Percentiles rank a stretch among this genome's conserved stretches.
These are phyloP conservation scores for Watsonalla cultraria DNA, from an alignment of 2,888 invertebrate genomes.

Conservation along the genomic window DNA sequence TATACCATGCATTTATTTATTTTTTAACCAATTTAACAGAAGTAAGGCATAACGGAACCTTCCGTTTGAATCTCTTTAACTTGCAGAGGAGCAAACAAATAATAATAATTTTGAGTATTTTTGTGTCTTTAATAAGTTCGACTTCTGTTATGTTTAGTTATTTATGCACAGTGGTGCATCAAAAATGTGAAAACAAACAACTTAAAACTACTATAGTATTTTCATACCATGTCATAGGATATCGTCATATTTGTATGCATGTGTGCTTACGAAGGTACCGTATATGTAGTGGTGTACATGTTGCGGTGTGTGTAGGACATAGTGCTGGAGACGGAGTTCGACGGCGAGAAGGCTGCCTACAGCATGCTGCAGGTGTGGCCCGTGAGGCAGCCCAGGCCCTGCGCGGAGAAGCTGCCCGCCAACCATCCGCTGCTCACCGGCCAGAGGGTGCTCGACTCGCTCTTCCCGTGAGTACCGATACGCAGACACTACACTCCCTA, in stretches of 20 bases:
- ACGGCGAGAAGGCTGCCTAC: conserved; percentile 94
- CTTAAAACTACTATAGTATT: too few relatives aligned
- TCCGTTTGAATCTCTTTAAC: too few relatives aligned
- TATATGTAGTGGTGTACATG: conserved; percentile 33
- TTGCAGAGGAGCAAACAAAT: too few relatives aligned
- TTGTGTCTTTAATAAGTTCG: too few relatives aligned
- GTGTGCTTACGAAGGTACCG: not conserved
- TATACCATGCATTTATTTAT: not conserved
- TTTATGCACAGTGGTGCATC: too few relatives aligned
- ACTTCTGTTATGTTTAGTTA: too few relatives aligned
- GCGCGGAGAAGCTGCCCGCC: conserved; percentile 98
- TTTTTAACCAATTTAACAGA: too few relatives aligned
- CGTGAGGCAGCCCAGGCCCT: conserved; percentile 97
- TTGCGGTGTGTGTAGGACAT: conserved; percentile 93
- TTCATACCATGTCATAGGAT: too few relatives aligned
- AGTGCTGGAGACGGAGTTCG: conserved; percentile 99
- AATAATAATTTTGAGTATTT: too few relatives aligned
- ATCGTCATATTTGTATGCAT: not conserved
- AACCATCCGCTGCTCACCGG: conserved; percentile 99
- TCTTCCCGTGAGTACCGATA: conserved; percentile 91
- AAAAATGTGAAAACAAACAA: too few relatives aligned
- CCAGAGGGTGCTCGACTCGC: conserved; percentile 97
- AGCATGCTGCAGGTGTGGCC: conserved; percentile 99
- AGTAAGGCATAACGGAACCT: too few relatives aligned
- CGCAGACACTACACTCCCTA: not conserved